Evolutionary conservation across 2,888 invertebrate genomes (phyloP), one percentile per base, ranked within the genome.

Genomic region (Piscicola geometra): DNA sequence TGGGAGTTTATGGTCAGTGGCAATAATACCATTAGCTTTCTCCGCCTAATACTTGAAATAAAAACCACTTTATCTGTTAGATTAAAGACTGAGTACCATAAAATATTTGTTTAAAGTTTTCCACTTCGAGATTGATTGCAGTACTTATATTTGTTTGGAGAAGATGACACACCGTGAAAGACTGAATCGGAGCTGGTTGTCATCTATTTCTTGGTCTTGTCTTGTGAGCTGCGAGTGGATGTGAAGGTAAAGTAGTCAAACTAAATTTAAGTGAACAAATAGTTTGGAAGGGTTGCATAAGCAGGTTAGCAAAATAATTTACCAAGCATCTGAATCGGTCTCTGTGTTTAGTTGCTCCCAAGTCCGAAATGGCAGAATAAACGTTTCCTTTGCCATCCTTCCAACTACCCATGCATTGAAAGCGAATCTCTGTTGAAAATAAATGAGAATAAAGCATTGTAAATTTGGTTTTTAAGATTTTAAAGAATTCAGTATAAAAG

Each of bases 281-380:
- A n/a, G 9, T 64, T 28, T 28, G 3, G 25, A 28, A 64, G 64
- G 3, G 5, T 21, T 28, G 5, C 21, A 30, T 3, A 64, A 28
- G n/a, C 9, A 47, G 9, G 21, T 47, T 47, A 9, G 21, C 21
- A 47, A 21, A 9, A 25, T 5, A 47, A 30, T 69, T 33, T 28
- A 86, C 86, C 85, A 97, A 93, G 84, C 97, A 97, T 67, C 96
- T 89, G 84, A 94, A 97, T 82, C 92, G 92, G 84, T 96, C 95
- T 85, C 96, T 94, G 85, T 93, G 93, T 81, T 96, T 90, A 15
- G 94, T 94, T 85, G 96, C 94, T 82, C 95, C 95, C 0, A 94
- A 94, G 83, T 97, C 96, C 3, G 94, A 93, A 15, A 96, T 94
- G 75, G 94, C 97, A 86, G 97, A 95, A 86, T 92, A 97, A 83